Evolutionary conservation across 2,113 vertebrate species (phyloP).

Genomic region (Oceanites oceanicus): DNA sequence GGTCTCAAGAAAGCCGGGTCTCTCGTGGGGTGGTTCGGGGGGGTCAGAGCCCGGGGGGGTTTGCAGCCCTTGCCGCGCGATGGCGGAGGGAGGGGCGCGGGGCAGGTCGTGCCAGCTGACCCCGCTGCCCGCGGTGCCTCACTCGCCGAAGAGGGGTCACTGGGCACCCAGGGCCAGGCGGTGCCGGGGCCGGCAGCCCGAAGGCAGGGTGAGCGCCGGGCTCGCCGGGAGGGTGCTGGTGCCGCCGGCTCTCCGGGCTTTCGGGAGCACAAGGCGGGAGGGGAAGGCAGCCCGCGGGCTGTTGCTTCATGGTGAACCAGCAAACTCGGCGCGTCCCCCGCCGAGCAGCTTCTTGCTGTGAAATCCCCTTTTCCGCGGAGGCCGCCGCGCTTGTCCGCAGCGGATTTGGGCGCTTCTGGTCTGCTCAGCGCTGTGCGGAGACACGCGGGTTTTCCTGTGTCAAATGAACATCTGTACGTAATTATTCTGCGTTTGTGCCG

Average conservation of each 20-base stretch:
- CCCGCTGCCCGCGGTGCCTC: too few species aligned
- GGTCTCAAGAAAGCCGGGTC: not conserved
- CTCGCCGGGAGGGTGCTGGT: not conserved
- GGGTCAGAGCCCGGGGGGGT: too few species aligned
- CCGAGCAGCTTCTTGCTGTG: not conserved
- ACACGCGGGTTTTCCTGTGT: not conserved
- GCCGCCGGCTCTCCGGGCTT: not conserved
- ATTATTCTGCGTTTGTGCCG: not conserved
- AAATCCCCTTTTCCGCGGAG: not conserved
- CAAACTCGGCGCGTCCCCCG: not conserved
- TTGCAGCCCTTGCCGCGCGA: too few species aligned
- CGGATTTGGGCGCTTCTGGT: rapidly evolving
- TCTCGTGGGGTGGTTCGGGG: too few species aligned
- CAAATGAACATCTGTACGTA: too few species aligned
- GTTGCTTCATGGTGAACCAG: not conserved
- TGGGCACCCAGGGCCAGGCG: not conserved
- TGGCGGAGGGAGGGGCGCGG: too few species aligned
- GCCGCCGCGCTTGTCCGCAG: rapidly evolving
- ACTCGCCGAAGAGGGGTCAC: too few species aligned
- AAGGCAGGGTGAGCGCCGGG: not conserved
- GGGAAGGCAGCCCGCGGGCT: not conserved
- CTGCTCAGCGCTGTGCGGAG: not conserved
- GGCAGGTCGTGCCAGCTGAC: not conserved
- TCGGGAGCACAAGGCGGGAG: not conserved
- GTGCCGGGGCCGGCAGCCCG: not conserved